Evolutionary conservation across 2,888 invertebrate species (phyloP).

Genomic region (Nymphalis urticae): DNA sequence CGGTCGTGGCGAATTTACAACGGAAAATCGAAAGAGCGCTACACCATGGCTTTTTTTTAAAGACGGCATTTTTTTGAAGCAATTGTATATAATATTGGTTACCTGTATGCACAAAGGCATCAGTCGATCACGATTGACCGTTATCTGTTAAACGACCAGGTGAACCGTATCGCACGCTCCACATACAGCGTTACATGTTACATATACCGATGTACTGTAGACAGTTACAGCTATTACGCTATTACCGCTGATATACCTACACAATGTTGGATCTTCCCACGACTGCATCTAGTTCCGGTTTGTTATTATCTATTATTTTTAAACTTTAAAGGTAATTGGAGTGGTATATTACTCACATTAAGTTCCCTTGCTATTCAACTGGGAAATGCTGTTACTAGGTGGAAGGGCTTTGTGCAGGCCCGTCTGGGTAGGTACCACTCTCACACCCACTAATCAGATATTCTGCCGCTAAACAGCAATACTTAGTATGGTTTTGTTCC

Average conservation of each 20-base stretch:
- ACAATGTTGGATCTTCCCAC: slow-evolving; percentile 35
- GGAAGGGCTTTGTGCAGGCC: too few relatives aligned
- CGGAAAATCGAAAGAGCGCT: too few relatives aligned
- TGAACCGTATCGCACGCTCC: slow-evolving; percentile 57
- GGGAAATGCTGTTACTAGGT: too few relatives aligned
- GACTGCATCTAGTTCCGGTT: slow-evolving; percentile 31
- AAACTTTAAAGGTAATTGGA: not conserved
- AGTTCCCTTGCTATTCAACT: too few relatives aligned
- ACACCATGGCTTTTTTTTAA: too few relatives aligned
- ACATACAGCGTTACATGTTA: slow-evolving; percentile 41
- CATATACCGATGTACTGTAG: slow-evolving; percentile 34
- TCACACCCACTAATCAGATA: too few relatives aligned
- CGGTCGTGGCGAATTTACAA: too few relatives aligned
- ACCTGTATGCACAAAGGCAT: slow-evolving; percentile 5
- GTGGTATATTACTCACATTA: not conserved
- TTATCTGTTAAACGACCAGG: slow-evolving; percentile 25
- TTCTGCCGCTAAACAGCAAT: too few relatives aligned
- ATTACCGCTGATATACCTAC: slow-evolving; percentile 27
- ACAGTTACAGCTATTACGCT: slow-evolving; percentile 39
- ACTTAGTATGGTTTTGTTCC: too few relatives aligned
- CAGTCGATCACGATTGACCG: slow-evolving; percentile 19
- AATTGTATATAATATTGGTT: not conserved
- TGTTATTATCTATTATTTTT: slow-evolving; percentile 4
- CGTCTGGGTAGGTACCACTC: too few relatives aligned
- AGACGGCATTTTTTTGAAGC: too few relatives aligned